Evolutionary conservation across 2,797 vertebrate genomes (phyloP), one percentile per base, ranked within the genome.

Genomic region (Semotilus atromaculatus): DNA sequence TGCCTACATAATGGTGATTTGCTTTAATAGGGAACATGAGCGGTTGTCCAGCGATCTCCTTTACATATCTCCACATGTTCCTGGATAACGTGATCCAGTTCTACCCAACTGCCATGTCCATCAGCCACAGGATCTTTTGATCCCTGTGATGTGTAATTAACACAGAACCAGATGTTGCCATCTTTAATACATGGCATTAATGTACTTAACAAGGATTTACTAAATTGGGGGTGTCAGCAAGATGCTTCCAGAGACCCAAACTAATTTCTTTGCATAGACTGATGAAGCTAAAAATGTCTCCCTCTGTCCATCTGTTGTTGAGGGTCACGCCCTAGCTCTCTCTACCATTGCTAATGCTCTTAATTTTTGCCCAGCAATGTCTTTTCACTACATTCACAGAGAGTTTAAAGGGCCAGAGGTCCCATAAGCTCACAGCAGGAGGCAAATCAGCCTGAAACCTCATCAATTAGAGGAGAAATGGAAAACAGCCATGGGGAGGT

Each of bases 101-200:
- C 55, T 58, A 14, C 48, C 70, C 70, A 86, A 74, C 48, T 58
- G n/a, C 9, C 71, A 51, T 40, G 75, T 85, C 72, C 77, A 43
- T 85, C 76, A 81, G 38, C 83, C 76, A 77, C 75, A 55, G 38
- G 29, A 81, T 75, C 38, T 51, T 83, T 86, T 88, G 85, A 86
- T 88, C 77, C 83, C 53, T 72, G 66, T 82, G 80, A 87, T 88
- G 75, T 83, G 84, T 84, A 90, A 85, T 89, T 88, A 88, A 86
- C 86, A 85, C 53, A 67, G 70, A 82, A 71, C 80, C 84, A 88
- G 86, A 88, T 88, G 86, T 86, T 85, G 72, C 64, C 62, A 83
- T 89, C 79, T 86, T 90, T 88, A 90, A 82, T 80, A 79, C 64
- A 51, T 77, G 62, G 66, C 64, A 88, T 85, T 88, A 81, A 86